Base-by-base conservation (phyloP, 2,888 invertebrate species). In the Dione vanillae region DNA sequence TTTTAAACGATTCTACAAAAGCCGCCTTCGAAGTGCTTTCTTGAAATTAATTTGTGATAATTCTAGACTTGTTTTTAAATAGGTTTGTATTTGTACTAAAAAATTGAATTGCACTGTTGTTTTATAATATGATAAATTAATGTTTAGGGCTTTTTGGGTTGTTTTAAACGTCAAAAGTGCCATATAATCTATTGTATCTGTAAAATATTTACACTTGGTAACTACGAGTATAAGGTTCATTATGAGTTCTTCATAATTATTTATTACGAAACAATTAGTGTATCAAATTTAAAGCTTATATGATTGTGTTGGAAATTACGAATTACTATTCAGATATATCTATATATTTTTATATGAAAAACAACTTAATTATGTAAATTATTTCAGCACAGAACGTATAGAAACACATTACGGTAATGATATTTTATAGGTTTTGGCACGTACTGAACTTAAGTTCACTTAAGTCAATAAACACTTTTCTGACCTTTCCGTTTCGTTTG, bases 391-490 rank as follows among this genome's bases (percentile, higher is more conserved):
- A 40, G 16, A 56, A 20, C n/a, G 0, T 59, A 20, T 59, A 59
- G 1, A 45, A 35, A 6, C 16, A 47, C 11, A 16, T 40, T 10
- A 51, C 0, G 40, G 37, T 47, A 62, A 62, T 43, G 51, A 59
- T 35, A 62, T 47, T 47, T 45, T 54, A 52, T 54, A 54, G 19
- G 12, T 64, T 52, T 43, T 54, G 20, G 16, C 47, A 56, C 64
- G 62, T 54, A 62, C 20, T 52, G n/a, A 59, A 58, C 67, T 58
- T 62, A 37, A 62, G 45, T 51, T 67, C 61, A 51, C 35, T 49
- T 51, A 67, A 41, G 51, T 69, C 49, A 69, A 54, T 62, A 68
- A 62, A 64, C 45, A 61, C 37, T 69, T 56, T 69, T 69, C 47
- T 45, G 51, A 37, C 52, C 54, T 62, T 16, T 56, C n/a, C 20